Evolutionary conservation across 2,113 vertebrate species (phyloP), one percentile per base, ranked within the genome.

Genomic region (Nothocercus nigrocapillus): DNA sequence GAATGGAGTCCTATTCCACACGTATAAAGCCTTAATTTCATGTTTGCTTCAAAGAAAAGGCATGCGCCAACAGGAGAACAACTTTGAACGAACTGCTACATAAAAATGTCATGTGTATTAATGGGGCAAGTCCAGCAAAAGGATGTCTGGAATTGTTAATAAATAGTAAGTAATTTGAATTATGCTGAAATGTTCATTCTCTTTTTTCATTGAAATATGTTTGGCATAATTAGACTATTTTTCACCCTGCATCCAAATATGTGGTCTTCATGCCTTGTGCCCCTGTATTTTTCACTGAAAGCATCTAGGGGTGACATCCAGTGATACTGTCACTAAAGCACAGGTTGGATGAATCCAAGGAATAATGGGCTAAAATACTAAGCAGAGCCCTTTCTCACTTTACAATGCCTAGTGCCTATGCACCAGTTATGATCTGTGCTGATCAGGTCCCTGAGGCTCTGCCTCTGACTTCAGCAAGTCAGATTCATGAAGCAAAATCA

Each of bases 31-130:
- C 18, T 85, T 94, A 87, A 93, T 91, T 96, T 92, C 53, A 77
- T 89, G 87, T 94, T 87, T 87, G 7, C 34, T 90, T 85, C 49
- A 73, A 79, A 95, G 62, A 84, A 90, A 93, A 97, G 88, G 9
- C 82, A 88, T 82, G 63, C 88, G 54, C 94, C 85, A 95, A 95
- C 87, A 88, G 85, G 59, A 89, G 59, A 34, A 92, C 47, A 89
- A 89, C 67, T 89, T 73, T 69, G 53, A 80, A 47, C 32, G 21
- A 87, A 70, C 49, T 80, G 78, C 44, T 80, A 76, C 91, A 89
- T 92, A 89, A 96, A 94, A 97, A 77, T 74, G 40, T 90, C 77
- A 45, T 82, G 70, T 91, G 70, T 88, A 85, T 94, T 97, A 95
- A 95, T 77, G 78, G 89, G 78, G 40, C 67, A 96, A 94, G 67